Evolutionary conservation across 2,113 vertebrate genomes (phyloP).

Genomic region (Micronycteris hirsuta): DNA sequence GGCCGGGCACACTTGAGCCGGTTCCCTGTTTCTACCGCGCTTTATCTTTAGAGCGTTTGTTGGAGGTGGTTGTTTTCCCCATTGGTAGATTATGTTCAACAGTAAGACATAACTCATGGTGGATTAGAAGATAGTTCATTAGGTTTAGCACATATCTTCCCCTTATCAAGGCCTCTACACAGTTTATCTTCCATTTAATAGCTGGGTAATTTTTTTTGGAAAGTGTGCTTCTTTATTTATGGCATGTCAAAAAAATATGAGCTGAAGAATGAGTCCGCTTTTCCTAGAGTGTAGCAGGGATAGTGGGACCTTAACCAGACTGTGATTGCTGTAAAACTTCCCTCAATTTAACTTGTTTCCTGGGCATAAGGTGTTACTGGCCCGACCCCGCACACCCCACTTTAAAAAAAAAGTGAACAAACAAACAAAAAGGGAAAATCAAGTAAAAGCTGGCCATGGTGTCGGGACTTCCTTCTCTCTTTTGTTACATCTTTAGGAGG

Average conservation of each 20-base stretch:
- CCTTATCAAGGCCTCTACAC: not conserved
- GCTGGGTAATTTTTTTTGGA: not conserved
- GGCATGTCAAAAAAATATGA: not conserved
- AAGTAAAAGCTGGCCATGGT: not conserved
- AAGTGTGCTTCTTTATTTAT: not conserved
- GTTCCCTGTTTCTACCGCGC: not conserved
- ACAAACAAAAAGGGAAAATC: not conserved
- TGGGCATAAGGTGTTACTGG: not conserved
- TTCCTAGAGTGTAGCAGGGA: not conserved
- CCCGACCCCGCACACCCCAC: rapidly evolving
- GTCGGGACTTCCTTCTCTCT: not conserved
- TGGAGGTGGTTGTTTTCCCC: not conserved
- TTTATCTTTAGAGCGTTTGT: not conserved
- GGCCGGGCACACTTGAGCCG: not conserved
- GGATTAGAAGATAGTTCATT: not conserved
- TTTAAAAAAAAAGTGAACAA: not conserved
- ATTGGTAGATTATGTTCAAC: not conserved
- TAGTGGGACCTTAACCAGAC: not conserved
- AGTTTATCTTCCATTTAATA: not conserved
- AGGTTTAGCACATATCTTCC: not conserved
- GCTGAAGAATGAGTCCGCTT: not conserved
- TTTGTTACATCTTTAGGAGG: not conserved
- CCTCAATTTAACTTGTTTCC: not conserved
- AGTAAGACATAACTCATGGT: not conserved
- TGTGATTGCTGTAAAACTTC: not conserved